Base-by-base conservation (phyloP, 2,888 invertebrate genomes). In the Drosophila pseudotakahashii region DNA sequence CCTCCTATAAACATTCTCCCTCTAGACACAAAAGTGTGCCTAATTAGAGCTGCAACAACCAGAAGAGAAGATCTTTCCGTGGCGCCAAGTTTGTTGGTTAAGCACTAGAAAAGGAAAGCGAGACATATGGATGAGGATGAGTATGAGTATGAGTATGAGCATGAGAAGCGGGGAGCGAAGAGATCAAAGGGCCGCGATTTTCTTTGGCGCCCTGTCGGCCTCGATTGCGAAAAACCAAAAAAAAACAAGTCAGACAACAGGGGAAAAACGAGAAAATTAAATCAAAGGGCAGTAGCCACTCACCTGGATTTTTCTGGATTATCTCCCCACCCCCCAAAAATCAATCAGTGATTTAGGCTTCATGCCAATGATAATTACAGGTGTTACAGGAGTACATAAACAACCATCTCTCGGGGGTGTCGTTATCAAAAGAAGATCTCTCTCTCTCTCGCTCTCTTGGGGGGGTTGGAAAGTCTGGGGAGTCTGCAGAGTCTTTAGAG, bases 1-100 rank as follows among this genome's bases (percentile, higher is more conserved):
- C 14, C 26, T n/a, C 47, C 16, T n/a, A 10, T 7, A 10, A 10
- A 10, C 14, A 47, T 10, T 32, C 10, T n/a, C 34, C 13, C 42
- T 41, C 44, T 48, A 50, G 58, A 69, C 51, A 68, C 62, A 70
- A 67, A 83, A 83, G 80, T 81, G 85, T 84, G 82, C 82, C 82
- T 84, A 83, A 83, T 83, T 83, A 83, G 85, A 78, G 81, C 77
- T 78, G 81, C 87, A 81, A 63, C 78, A 78, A 45, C 61, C 55
- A 69, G 19, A 54, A 30, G 55, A 73, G 55, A 73, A 44, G 60
- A 67, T 61, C 70, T 69, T 42, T 59, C 79, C 55, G 50, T 85
- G 85, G 85, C 85, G 85, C 85, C 88, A 88, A 64, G 61, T 71
- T 82, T 68, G 59, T 68, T 81, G 75, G 68, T 63, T 76, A 78